Base-by-base conservation (phyloP, 2,113 vertebrate species). In the Antechinus flavipes region DNA sequence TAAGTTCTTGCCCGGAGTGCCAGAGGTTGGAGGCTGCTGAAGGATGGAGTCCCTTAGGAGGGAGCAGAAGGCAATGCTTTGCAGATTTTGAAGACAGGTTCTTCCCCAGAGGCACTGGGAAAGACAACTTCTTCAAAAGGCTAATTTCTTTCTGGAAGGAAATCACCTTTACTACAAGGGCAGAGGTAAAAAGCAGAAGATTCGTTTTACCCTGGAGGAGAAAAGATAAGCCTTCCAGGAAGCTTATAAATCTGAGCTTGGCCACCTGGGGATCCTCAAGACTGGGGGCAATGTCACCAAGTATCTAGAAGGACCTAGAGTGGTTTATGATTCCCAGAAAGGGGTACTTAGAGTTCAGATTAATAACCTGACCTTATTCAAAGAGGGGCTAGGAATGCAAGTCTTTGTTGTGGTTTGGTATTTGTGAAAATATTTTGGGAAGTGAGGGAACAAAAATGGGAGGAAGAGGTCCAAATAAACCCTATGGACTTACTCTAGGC, bases 41-140 rank as follows among this genome's bases (percentile, higher is more conserved):
- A 84, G n/a, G n/a, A 42, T 84, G 19, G 68, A 42, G 68, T 84
- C 68, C n/a, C 68, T 42, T 84, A 42, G 68, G 68, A 84, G 68
- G 16, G 68, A 84, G 35, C 16, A 23, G 19, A n/a, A 84, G 68
- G 35, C 68, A 42, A 42, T 84, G 68, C 68, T 84, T 84, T 42
- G 68, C 68, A 84, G 68, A n/a, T 84, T 84, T 84, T 42, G 68
- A 84, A 84, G 16, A 84, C 68, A 9, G n/a, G 16, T 23, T 84
- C 16, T 84, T 84, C 68, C 68, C n/a, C 68, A 84, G 35, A 42
- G 68, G 68, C 35, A n/a, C 68, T 42, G 35, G 19, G n/a, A 42
- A 84, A 84, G n/a, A 84, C 68, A 84, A 84, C n/a, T 84, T 84
- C 68, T 84, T 84, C n/a, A 84, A 84, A 76, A 84, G n/a, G 68